These are phyloP conservation scores for Orientallactaga bullata DNA, from an alignment of 2,113 vertebrate genomes.

Conservation along the genomic window DNA sequence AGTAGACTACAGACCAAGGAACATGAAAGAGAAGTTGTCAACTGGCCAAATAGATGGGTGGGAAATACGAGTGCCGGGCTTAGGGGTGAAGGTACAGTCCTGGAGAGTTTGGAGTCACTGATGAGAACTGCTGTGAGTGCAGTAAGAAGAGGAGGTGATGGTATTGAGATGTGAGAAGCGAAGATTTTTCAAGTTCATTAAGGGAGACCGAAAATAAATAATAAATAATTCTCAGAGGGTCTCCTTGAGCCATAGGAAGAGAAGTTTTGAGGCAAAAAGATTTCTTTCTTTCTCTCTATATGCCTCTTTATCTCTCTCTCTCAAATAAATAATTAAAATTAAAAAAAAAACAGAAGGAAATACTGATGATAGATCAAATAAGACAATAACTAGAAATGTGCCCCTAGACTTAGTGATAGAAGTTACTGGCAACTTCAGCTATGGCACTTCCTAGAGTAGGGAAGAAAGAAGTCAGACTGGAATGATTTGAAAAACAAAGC, in stretches of 20 bases:
- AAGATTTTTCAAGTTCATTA: neutral
- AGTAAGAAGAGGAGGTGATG: neutral
- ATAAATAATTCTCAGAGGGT: neutral
- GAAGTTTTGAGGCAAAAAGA: neutral
- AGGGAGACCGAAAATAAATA: neutral
- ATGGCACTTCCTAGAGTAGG: neutral
- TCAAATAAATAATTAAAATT: too few species aligned
- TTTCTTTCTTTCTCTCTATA: too few species aligned
- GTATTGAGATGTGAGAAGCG: neutral
- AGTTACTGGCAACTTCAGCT: neutral
- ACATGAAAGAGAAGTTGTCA: neutral
- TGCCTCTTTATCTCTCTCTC: too few species aligned
- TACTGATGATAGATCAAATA: neutral
- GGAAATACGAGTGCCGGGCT: neutral
- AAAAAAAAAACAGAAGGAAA: neutral
- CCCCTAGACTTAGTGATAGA: neutral
- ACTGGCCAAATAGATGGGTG: neutral
- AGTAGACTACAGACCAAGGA: too few species aligned
- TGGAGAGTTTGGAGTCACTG: neutral
- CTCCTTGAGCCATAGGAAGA: neutral
- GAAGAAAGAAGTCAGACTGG: neutral
- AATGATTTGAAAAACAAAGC: neutral
- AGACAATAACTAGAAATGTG: neutral
- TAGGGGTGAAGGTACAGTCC: neutral
- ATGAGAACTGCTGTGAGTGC: too few species aligned